These are phyloP conservation scores for Cheilosia grossa DNA, from an alignment of 2,888 invertebrate species.

Conservation along the genomic window DNA sequence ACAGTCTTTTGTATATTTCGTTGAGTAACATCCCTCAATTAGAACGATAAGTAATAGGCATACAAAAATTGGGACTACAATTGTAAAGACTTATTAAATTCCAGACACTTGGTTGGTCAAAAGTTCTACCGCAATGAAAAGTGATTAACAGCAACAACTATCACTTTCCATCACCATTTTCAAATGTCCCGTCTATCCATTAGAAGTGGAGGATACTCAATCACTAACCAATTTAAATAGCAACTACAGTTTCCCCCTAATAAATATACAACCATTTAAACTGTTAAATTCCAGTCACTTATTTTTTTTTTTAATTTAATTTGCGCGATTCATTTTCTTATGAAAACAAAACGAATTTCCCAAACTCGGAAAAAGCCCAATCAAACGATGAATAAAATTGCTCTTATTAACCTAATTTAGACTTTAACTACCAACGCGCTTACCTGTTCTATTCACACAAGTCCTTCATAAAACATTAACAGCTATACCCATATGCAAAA, in stretches of 20 bases:
- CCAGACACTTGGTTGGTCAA: no score
- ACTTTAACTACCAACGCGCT: slow-evolving; percentile 46
- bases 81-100: no score
- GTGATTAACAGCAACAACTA: no score
- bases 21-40: no score
- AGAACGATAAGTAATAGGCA: no score
- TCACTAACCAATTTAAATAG: background rate
- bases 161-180: no score
- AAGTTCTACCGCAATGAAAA: no score
- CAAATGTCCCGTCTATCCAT: no score
- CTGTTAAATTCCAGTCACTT: slow-evolving; percentile 15
- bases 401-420: slow-evolving; percentile 70
- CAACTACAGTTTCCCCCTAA: background rate
- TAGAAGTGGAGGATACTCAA: no score
- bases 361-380: slow-evolving; percentile 34
- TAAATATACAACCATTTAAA: slow-evolving; percentile 18
- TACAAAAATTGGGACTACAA: no score
- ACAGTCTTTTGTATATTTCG: no score
- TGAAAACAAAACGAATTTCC: background rate
- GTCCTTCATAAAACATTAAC: slow-evolving; percentile 12
- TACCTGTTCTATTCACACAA: slow-evolving; percentile 26
- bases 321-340: background rate
- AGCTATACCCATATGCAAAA: slow-evolving; percentile 44
- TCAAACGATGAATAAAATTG: slow-evolving; percentile 65
- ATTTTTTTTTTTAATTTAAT: slow-evolving; percentile 9